Evolutionary conservation across 1,140 invertebrate species (phyloP).

Genomic region (Drosophila sp.): DNA sequence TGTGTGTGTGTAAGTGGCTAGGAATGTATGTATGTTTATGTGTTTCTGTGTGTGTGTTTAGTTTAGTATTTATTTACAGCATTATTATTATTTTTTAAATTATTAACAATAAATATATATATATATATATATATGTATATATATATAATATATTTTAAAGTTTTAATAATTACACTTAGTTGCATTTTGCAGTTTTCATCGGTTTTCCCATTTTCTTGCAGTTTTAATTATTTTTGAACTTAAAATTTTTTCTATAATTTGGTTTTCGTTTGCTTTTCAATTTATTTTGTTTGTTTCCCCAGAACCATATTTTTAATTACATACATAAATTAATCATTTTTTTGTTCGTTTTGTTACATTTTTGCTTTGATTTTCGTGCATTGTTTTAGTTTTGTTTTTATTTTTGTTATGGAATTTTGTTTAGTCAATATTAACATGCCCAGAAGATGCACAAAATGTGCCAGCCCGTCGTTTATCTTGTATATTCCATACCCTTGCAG

Average conservation of each 20-base stretch:
- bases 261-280: constrained; percentile 32
- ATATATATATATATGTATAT: constrained; percentile 31
- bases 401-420: constrained; percentile 8
- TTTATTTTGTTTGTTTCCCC: constrained; percentile 74
- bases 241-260: constrained; percentile 65
- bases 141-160: constrained; percentile 38
- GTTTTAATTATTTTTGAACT: constrained; percentile 35
- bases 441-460: constrained; percentile 35
- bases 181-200: constrained; percentile 10
- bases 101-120: constrained; percentile 59
- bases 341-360: constrained; percentile 48
- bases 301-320: constrained; percentile 57
- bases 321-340: constrained; percentile 31
- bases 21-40: constrained; percentile 33
- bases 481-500: not conserved
- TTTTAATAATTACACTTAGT: constrained; percentile 67
- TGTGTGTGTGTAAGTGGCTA: constrained; percentile 25
- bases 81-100: constrained; percentile 27
- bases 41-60: constrained; percentile 28
- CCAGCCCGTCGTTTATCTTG: not conserved
- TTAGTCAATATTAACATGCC: constrained; percentile 7
- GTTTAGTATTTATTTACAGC: constrained; percentile 62
- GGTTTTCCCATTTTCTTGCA: constrained; percentile 28
- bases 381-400: constrained; percentile 17
- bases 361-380: constrained; percentile 52